Conservation (phyloP, 2,888 invertebrate genomes). For the Eledona agricola region DNA sequence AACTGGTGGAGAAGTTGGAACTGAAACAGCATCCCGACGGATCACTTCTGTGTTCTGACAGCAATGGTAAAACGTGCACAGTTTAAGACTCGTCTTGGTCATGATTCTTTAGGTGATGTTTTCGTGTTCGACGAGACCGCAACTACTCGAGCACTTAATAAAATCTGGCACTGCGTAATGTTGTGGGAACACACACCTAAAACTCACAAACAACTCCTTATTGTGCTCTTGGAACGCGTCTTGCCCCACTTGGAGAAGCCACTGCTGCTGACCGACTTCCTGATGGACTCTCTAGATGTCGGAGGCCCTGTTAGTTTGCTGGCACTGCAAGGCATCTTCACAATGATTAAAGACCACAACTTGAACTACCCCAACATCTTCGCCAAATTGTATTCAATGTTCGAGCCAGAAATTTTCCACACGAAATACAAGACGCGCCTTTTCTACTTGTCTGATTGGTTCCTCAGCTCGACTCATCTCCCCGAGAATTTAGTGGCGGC, state of each 20-base stretch:
- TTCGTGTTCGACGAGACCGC: conserved; percentile 70
- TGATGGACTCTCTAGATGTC: conserved; percentile 87
- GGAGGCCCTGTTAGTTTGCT: conserved; percentile 89
- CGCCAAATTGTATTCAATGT: conserved; percentile 92
- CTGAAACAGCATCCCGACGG: conserved; percentile 51
- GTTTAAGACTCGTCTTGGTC: not conserved
- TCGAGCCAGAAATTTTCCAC: conserved; percentile 89
- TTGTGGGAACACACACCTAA: conserved; percentile 74
- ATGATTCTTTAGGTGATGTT: conserved; percentile 46
- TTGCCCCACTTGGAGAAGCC: conserved; percentile 84
- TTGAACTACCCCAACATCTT: conserved; percentile 96
- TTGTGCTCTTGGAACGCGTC: conserved; percentile 83
- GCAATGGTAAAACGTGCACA: conserved; percentile 39
- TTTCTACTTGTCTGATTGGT: conserved; percentile 88
- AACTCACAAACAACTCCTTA: conserved; percentile 80
- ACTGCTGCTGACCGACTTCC: conserved; percentile 86
- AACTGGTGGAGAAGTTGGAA: conserved; percentile 57
- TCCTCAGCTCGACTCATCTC: conserved; percentile 93
- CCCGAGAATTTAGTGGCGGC: conserved; percentile 92
- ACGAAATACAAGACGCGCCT: conserved; percentile 89
- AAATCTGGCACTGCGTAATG: conserved; percentile 80
- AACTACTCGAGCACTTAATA: conserved; percentile 70
- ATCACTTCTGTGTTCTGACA: conserved; percentile 52
- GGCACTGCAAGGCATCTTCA: conserved; percentile 90
- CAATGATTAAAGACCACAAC: conserved; percentile 89